These are phyloP conservation scores for Endomychus coccineus DNA, from an alignment of 2,888 invertebrate species.

Conservation along the genomic window DNA sequence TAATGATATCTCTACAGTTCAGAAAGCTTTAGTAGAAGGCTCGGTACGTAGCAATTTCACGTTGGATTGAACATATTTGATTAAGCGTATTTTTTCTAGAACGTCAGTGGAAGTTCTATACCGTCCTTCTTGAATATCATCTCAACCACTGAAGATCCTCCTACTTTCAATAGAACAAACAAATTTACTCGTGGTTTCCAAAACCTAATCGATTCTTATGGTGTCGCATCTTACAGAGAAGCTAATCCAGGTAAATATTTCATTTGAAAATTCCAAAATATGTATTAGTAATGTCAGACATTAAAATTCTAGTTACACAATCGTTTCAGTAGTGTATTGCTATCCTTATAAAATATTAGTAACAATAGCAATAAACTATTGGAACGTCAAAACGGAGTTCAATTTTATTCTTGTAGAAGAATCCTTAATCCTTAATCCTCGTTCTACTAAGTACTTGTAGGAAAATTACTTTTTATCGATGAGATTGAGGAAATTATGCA, in stretches of 20 bases:
- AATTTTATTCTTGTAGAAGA: too few species aligned
- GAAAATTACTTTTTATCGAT: too few species aligned
- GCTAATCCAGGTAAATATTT: slow-evolving; percentile 52
- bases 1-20: slow-evolving; percentile 62
- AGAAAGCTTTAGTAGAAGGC: slow-evolving; percentile 71
- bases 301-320: too few species aligned
- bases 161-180: slow-evolving; percentile 67
- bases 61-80: not conserved
- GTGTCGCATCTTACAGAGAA: slow-evolving; percentile 67
- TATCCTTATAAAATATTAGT: too few species aligned
- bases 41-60: slow-evolving; percentile 49
- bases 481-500: too few species aligned
- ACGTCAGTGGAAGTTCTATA: slow-evolving; percentile 56
- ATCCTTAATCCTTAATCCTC: too few species aligned
- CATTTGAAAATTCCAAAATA: slow-evolving; percentile 4
- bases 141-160: slow-evolving; percentile 55
- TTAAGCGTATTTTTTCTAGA: slow-evolving; percentile 34
- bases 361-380: too few species aligned
- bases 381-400: too few species aligned
- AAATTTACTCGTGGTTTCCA: slow-evolving; percentile 71
- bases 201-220: slow-evolving; percentile 68
- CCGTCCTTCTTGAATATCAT: slow-evolving; percentile 68
- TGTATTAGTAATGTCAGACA: too few species aligned
- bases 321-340: too few species aligned
- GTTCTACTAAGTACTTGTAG: too few species aligned